A percentile compares a stretch with the other conserved stretches of the same genome.
These are phyloP conservation scores for Danaus plexippus DNA, from an alignment of 1,140 invertebrate genomes.

Conservation along the genomic window DNA sequence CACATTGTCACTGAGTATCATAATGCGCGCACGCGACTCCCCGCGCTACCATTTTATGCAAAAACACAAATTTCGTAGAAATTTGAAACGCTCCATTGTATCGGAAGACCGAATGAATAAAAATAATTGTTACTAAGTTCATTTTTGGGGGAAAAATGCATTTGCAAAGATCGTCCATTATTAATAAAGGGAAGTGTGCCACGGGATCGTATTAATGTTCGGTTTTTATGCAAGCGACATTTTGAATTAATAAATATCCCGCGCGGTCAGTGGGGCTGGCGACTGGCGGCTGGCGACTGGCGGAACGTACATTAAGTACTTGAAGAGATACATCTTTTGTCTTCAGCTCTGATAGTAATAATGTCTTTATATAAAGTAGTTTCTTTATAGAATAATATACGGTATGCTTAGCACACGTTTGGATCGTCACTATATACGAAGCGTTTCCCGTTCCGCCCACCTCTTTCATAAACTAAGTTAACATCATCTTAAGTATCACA, in stretches of 20 bases:
- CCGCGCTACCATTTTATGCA: constrained; percentile 59
- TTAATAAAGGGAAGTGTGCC: constrained; percentile 37
- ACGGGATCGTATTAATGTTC: constrained; percentile 43
- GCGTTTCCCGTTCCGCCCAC: too few species aligned
- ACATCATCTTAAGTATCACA: too few species aligned
- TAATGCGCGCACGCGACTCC: constrained; percentile 59
- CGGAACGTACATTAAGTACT: too few species aligned
- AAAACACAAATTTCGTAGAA: constrained; percentile 70
- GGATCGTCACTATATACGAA: too few species aligned
- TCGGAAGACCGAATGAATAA: constrained; percentile 48
- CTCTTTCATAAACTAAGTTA: too few species aligned
- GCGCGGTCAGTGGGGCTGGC: constrained; percentile 36
- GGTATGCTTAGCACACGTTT: too few species aligned
- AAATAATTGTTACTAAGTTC: constrained; percentile 56
- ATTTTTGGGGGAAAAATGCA: constrained; percentile 59
- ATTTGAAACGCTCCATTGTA: constrained; percentile 69
- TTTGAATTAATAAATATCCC: constrained; percentile 48
- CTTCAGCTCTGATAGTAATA: too few species aligned
- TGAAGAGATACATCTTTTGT: too few species aligned
- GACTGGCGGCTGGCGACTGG: neutral
- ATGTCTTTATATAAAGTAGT: too few species aligned
- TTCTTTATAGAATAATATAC: too few species aligned
- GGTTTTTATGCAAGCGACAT: constrained; percentile 56
- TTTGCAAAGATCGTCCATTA: constrained; percentile 42
- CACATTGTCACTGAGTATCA: constrained; percentile 29